These are phyloP conservation scores for Noctua janthe DNA, from an alignment of 2,888 invertebrate species.

Conservation along the genomic window DNA sequence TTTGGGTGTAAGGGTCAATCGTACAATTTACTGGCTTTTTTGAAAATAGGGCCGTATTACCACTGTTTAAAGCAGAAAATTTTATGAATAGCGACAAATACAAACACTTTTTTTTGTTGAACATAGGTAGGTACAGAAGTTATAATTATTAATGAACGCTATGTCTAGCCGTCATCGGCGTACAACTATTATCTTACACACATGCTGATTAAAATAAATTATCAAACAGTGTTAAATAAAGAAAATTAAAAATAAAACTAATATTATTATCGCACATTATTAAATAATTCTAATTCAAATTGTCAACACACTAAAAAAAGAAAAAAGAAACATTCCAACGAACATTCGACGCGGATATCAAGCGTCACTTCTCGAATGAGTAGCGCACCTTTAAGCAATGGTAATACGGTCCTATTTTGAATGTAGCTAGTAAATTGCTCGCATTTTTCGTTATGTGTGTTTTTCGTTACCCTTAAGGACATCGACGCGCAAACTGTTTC, in stretches of 20 bases:
- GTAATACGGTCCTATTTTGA: neutral
- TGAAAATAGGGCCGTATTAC: neutral
- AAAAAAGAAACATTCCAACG: too few species aligned
- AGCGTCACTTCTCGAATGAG: neutral
- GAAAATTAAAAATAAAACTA: too few species aligned
- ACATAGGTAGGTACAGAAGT: too few species aligned
- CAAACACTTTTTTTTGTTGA: too few species aligned
- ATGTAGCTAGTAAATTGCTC: neutral
- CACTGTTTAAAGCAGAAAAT: neutral
- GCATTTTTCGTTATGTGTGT: neutral
- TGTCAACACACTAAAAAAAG: too few species aligned
- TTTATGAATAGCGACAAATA: neutral
- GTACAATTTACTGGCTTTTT: neutral
- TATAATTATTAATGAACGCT: too few species aligned
- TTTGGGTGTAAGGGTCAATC: neutral
- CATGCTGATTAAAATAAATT: too few species aligned
- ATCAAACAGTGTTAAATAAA: too few species aligned
- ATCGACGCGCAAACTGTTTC: neutral
- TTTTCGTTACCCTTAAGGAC: neutral
- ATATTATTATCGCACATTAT: too few species aligned
- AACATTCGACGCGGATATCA: neutral
- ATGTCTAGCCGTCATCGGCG: too few species aligned
- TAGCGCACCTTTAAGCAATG: neutral
- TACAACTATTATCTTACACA: too few species aligned
- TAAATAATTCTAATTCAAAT: too few species aligned